phyloP scores from a whole-genome alignment of 2,113 vertebrate genomes.

The Planiliza haematocheilus region DNA sequence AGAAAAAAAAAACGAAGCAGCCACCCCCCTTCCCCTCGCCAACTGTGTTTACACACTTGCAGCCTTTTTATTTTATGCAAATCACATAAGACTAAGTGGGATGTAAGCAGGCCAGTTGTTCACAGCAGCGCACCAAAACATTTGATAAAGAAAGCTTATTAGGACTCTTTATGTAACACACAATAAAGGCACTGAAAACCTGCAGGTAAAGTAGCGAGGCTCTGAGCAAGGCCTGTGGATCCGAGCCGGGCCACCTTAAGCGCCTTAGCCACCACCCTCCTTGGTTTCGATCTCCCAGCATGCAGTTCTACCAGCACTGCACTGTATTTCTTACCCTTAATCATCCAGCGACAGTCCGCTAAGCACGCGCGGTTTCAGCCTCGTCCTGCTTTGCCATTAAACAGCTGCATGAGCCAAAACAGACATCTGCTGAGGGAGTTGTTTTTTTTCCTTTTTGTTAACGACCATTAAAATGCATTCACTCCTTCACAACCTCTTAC shows the following conservation, averaged over 20 bases:
- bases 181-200: constrained; percentile 43
- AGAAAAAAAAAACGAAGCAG: constrained; percentile 16
- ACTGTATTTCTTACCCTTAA: constrained; percentile 66
- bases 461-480: constrained; percentile 17
- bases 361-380: constrained; percentile 40
- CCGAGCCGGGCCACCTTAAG: constrained; percentile 67
- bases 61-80: constrained; percentile 54
- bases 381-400: constrained; percentile 24
- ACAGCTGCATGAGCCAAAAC: constrained; percentile 39
- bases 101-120: constrained; percentile 53
- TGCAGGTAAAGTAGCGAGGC: constrained; percentile 45
- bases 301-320: constrained; percentile 46
- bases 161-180: constrained; percentile 51
- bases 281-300: constrained; percentile 52
- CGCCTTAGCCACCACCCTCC: constrained; percentile 54
- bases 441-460: constrained; percentile 21
- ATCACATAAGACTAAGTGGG: constrained; percentile 51
- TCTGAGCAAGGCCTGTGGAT: constrained; percentile 37
- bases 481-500: constrained; percentile 28
- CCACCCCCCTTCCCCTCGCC: neutral
- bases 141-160: constrained; percentile 60
- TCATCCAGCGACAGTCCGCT: constrained; percentile 67
- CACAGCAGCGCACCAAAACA: constrained; percentile 59
- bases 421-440: constrained; percentile 30
- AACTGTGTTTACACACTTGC: constrained; percentile 34